Base-by-base conservation (phyloP, 35 echinoderm and acorn worm genomes). In the Lytechinus pictus region DNA sequence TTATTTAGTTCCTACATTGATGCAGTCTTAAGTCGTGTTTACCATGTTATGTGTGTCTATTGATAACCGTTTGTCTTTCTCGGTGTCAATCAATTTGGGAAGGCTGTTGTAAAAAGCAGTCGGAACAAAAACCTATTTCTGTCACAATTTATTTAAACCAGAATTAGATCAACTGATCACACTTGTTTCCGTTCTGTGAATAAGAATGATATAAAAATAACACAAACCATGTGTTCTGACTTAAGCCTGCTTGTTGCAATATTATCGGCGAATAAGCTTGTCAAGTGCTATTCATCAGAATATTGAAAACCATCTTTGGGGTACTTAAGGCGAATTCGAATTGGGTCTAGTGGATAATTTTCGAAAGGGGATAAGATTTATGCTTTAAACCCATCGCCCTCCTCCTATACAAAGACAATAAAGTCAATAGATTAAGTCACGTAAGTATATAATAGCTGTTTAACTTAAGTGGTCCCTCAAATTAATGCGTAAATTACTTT, bases 101-200 rank as follows among this genome's bases (percentile, higher is more conserved):
- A 44, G 33, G 66, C 19, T 79, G 16, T 24, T 5, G 19, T 79
- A n/a, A 13, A 5, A 79, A 16, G 66, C 66, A 24, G 66, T 19
- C 61, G 12, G 61, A 71, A 71, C 14, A 79, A 58, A 79, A 58
- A 79, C 66, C 66, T 79, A 79, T 79, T 27, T 79, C 66, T 79
- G 66, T 79, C 66, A 79, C 21, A 79, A 79, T 16, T 79, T 79
- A 79, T 79, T 71, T 79, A 79, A 3, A 79, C 66, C 19, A 44
- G 21, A 79, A 19, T 79, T 16, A 7, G 66, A 79, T 79, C 66
- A n/a, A 24, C 6, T 79, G 66, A 79, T 79, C 16, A 24, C 19
- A 79, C 66, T n/a, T 79, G 66, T 79, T 79, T 79, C 66, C 66
- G 66, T 79, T 79, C 66, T 79, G 21, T 79, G 66, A 19, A 79